Evolutionary conservation across 2,113 vertebrate genomes (phyloP).

Genomic region (Ptychochromis oligacanthus): DNA sequence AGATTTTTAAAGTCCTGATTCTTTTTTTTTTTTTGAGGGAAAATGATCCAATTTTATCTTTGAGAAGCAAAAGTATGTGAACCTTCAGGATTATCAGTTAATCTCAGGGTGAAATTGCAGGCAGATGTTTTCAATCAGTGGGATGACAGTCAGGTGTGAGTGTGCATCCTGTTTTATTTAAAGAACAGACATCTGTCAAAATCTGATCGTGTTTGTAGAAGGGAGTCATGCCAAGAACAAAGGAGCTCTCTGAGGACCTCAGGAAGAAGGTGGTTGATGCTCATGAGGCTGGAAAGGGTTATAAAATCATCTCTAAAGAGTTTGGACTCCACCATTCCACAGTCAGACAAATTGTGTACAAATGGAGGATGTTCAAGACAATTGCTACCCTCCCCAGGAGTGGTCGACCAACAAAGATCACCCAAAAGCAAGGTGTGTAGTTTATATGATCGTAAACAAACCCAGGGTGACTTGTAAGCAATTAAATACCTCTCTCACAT

Average conservation of each 20-base stretch:
- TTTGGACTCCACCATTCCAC: neutral
- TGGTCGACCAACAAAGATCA: conserved; percentile 4
- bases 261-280: neutral
- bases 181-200: neutral
- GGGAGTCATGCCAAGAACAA: neutral
- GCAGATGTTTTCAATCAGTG: neutral
- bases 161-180: neutral
- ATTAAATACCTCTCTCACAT: neutral
- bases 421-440: neutral
- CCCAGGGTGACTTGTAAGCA: neutral
- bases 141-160: neutral
- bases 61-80: neutral
- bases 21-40: neutral
- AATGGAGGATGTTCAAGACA: neutral
- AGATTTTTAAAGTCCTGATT: neutral
- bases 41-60: neutral
- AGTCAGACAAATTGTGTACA: neutral
- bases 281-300: conserved; percentile 8
- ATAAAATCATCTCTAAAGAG: neutral
- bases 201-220: neutral
- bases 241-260: conserved; percentile 6
- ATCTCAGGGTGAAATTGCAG: neutral
- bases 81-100: neutral
- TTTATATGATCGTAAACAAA: neutral
- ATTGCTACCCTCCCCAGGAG: neutral